Evolutionary conservation across 2,113 vertebrate species (phyloP), one percentile per base, ranked within the genome.

Genomic region (Campylorhamphus procurvoides): DNA sequence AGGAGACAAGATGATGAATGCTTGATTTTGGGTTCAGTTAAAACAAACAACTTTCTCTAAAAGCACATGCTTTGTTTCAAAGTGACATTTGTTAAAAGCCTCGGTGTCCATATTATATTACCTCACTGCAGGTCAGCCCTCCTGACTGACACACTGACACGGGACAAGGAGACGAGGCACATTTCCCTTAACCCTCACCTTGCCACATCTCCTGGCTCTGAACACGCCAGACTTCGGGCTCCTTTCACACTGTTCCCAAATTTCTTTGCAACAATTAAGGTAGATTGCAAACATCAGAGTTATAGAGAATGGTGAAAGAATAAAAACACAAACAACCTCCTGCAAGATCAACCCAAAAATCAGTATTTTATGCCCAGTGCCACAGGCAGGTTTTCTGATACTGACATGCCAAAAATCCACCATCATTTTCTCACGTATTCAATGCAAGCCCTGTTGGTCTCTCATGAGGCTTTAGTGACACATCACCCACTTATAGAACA

Each of bases 11-110:
- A 72, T 53, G 89, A 90, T 40, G 74, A 95, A 94, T 72, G 87
- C 89, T 77, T n/a, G 12, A 71, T 93, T 96, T 90, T 20, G 81
- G 71, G 80, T 83, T 89, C 77, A 59, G 71, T 84, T 93, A 86
- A 96, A 93, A 90, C 93, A 96, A 94, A 95, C 92, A 96, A 87
- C 95, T 97, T 93, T 95, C 93, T 42, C 90, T 44, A 20, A 59
- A 84, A 90, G 94, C 95, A 95, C 64, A 67, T 80, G 95, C 55
- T 90, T 78, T 84, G 62, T 44, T 46, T 95, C 95, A 91, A 75
- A 93, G 85, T 93, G 93, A 93, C 87, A 5, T 89, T 78, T 56
- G 91, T 84, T 81, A 37, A 77, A 84, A 95, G 75, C 75, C 56
- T 72, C 35, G 25, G 52, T 84, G 85, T 92, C 94, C 90, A 8